phyloP scores from a whole-genome alignment of 2,888 invertebrate species.

The Lacanobia oleracea region DNA sequence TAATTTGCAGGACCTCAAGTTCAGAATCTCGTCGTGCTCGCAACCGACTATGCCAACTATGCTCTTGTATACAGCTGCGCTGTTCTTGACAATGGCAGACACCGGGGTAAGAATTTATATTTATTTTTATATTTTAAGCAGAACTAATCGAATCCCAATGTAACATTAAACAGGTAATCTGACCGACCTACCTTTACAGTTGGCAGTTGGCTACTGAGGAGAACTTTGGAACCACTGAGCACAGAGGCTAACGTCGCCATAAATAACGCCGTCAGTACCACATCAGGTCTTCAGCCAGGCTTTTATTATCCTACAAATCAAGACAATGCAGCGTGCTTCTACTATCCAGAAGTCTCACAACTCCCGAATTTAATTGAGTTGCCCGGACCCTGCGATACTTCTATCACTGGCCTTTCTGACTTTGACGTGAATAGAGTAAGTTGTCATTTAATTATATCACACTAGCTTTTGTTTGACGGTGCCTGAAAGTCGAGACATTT shows the following conservation, averaged over 20 bases:
- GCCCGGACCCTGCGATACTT: conserved; percentile 75
- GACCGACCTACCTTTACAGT: not conserved
- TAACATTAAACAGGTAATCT: not conserved
- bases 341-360: not conserved
- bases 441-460: not conserved
- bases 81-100: conserved; percentile 72
- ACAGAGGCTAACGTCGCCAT: not conserved
- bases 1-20: conserved; percentile 58
- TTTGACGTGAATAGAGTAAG: conserved; percentile 67
- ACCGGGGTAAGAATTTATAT: conserved; percentile 72
- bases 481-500: too few species aligned
- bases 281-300: not conserved
- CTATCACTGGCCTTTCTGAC: conserved; percentile 73
- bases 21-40: conserved; percentile 77
- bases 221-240: not conserved
- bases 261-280: conserved; percentile 56
- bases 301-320: conserved; percentile 2
- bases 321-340: not conserved
- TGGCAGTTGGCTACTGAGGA: conserved; percentile 12
- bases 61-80: conserved; percentile 82
- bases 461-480: too few species aligned
- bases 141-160: not conserved
- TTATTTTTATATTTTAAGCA: not conserved
- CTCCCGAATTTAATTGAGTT: conserved; percentile 71
- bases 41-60: conserved; percentile 81